phyloP scores from a whole-genome alignment of 2,113 vertebrate species.

The Australoheros scitulus region DNA sequence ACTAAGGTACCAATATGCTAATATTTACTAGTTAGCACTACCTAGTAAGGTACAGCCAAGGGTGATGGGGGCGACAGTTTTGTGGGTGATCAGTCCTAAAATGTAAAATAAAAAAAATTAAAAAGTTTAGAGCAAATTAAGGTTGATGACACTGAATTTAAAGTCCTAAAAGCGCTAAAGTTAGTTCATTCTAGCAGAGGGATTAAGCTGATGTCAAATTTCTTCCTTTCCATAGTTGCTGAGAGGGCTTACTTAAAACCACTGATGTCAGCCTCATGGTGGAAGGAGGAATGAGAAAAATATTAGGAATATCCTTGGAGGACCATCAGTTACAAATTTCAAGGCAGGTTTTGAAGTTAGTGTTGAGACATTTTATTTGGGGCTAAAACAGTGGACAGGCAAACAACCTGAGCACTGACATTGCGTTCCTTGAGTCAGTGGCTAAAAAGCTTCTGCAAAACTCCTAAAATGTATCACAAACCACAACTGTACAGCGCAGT shows the following conservation, averaged over 20 bases:
- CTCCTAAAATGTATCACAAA: no score
- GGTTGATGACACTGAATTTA: neutral
- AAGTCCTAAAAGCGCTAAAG: neutral
- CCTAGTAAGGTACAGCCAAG: neutral
- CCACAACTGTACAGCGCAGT: no score
- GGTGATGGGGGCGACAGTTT: neutral
- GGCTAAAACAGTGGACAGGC: neutral
- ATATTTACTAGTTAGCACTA: neutral
- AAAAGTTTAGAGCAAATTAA: neutral
- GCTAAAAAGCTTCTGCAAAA: neutral
- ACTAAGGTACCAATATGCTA: neutral
- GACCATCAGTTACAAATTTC: neutral
- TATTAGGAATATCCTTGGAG: neutral
- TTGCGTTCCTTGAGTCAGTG: neutral
- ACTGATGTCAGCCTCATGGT: neutral
- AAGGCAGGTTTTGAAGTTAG: neutral
- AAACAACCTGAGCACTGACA: neutral
- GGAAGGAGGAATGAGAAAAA: neutral
- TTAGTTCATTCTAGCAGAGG: neutral
- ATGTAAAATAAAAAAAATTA: no score
- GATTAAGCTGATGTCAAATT: neutral
- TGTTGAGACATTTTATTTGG: neutral
- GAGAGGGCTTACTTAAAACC: neutral
- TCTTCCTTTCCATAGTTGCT: neutral
- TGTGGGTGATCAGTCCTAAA: neutral